phyloP scores from a whole-genome alignment of 1,140 invertebrate genomes.

The Bombyx mori region ASM3026992v2 NC_085112.1:12093501-12094000 shows the following conservation, averaged over 20 bases:
- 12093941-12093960: constrained; percentile 32
- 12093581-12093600: neutral
- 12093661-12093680: constrained; percentile 28
- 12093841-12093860: neutral
- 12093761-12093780: constrained; percentile 3
- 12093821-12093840: neutral
- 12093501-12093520: no score
- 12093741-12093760: constrained; percentile 48
- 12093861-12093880: no score
- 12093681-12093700: constrained; percentile 37
- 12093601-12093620: constrained; percentile 12
- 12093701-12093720: constrained; percentile 12
- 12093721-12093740: constrained; percentile 48
- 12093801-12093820: neutral
- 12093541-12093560: no score
- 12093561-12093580: no score
- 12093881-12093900: no score
- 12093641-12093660: constrained; percentile 34
- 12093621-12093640: constrained; percentile 29
- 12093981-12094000: constrained; percentile 41
- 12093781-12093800: neutral
- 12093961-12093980: constrained; percentile 29
- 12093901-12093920: neutral
- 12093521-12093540: no score
- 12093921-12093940: constrained; percentile 13